Conservation (phyloP, 1,140 invertebrate genomes). For the Acromyrmex charruanus region DNA sequence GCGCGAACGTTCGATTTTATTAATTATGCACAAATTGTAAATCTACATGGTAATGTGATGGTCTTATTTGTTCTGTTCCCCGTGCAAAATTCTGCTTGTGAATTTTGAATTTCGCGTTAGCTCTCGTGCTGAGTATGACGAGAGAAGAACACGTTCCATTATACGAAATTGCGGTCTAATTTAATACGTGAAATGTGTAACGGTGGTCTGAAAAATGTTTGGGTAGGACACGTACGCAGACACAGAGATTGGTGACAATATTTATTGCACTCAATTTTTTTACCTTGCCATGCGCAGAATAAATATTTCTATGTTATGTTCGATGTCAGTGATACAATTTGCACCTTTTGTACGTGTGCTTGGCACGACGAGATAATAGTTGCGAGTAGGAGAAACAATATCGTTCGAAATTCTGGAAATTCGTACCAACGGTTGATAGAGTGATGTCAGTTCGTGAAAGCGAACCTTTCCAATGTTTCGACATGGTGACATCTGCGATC, state of each 20-base stretch:
- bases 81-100: slow-evolving; percentile 13
- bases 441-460: slow-evolving; percentile 54
- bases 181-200: slow-evolving; percentile 24
- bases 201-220: slow-evolving; percentile 12
- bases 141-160: slow-evolving; percentile 27
- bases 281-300: slow-evolving; percentile 34
- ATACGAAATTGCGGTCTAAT: slow-evolving; percentile 39
- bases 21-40: slow-evolving; percentile 24
- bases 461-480: slow-evolving; percentile 48
- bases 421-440: slow-evolving; percentile 45
- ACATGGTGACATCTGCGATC: slow-evolving; percentile 50
- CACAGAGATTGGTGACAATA: slow-evolving; percentile 25
- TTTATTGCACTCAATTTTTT: slow-evolving; percentile 39
- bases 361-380: slow-evolving; percentile 49
- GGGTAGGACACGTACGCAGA: neutral
- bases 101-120: slow-evolving; percentile 19
- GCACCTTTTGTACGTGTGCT: slow-evolving; percentile 36
- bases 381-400: slow-evolving; percentile 57
- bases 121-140: neutral
- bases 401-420: slow-evolving; percentile 53
- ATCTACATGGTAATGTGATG: neutral
- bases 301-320: slow-evolving; percentile 43
- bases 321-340: slow-evolving; percentile 32
- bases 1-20: slow-evolving; percentile 34
- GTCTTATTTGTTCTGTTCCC: neutral